Conservation (phyloP, 2,888 invertebrate genomes). For the Mechanitis mazaeus region DNA sequence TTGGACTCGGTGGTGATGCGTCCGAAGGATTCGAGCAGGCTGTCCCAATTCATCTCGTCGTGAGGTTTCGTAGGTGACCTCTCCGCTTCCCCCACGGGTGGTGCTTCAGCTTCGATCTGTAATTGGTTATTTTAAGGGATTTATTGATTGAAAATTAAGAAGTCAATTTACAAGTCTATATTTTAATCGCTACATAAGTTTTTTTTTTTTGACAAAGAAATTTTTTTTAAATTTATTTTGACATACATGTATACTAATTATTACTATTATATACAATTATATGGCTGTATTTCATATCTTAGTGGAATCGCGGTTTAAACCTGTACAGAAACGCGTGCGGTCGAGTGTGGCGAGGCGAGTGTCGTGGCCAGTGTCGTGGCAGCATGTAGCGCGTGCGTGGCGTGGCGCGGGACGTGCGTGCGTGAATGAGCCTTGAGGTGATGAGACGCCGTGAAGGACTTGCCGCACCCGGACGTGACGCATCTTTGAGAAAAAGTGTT, state of each 20-base stretch:
- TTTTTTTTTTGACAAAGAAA: too few species aligned
- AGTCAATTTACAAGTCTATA: too few species aligned
- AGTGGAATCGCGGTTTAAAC: too few species aligned
- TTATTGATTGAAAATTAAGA: too few species aligned
- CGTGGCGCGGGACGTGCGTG: constrained; percentile 72
- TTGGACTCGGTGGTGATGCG: constrained; percentile 67
- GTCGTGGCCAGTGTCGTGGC: not conserved
- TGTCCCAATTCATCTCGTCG: constrained; percentile 66
- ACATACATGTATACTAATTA: not conserved
- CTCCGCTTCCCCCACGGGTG: constrained; percentile 37
- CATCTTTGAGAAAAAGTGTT: constrained; percentile 75
- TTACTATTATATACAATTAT: not conserved
- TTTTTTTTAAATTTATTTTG: too few species aligned
- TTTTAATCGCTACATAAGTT: too few species aligned
- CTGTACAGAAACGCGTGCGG: too few species aligned
- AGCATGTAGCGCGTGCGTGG: not conserved
- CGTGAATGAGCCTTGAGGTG: constrained; percentile 94
- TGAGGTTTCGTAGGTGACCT: constrained; percentile 35
- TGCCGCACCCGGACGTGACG: constrained; percentile 88
- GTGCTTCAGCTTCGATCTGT: constrained; percentile 47
- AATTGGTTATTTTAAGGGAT: constrained; percentile 22
- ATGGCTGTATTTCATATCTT: too few species aligned
- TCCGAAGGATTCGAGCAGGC: constrained; percentile 66
- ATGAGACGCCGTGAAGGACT: constrained; percentile 95
- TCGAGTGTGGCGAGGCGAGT: not conserved